A percentile compares a stretch with the other conserved stretches of the same genome.
Evolutionary conservation across 1,140 invertebrate genomes (phyloP).

Genomic region (Leptinotarsa texana): DNA sequence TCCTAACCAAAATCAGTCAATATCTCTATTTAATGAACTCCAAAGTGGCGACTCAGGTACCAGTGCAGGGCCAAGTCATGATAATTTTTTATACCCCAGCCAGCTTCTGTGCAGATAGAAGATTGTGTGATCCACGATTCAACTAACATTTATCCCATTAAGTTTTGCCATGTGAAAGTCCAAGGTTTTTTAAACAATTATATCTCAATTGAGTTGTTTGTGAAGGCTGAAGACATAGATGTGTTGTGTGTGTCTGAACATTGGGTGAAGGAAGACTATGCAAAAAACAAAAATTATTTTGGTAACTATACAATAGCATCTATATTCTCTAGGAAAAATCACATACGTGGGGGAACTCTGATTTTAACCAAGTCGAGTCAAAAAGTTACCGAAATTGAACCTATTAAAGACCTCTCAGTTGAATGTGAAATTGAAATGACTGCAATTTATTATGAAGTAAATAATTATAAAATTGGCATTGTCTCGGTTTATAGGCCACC

Average conservation of each 20-base stretch:
- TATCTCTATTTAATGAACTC: too few relatives aligned
- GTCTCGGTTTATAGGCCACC: neutral
- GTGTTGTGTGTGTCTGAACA: constrained; percentile 8
- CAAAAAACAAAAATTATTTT: neutral
- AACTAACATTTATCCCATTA: too few relatives aligned
- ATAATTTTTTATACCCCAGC: too few relatives aligned
- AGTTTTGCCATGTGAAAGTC: neutral
- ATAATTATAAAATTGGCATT: constrained; percentile 1
- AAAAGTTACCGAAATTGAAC: too few relatives aligned
- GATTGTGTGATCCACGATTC: too few relatives aligned
- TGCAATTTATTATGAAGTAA: neutral
- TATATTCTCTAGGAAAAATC: neutral
- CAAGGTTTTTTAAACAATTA: constrained; percentile 11
- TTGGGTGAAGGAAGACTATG: neutral
- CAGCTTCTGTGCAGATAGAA: too few relatives aligned
- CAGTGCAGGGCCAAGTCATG: too few relatives aligned
- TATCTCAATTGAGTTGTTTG: constrained; percentile 13
- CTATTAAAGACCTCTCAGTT: too few relatives aligned
- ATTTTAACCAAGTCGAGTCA: constrained; percentile 1
- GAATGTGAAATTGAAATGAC: too few relatives aligned
- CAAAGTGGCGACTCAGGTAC: too few relatives aligned
- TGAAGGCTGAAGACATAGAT: constrained; percentile 1
- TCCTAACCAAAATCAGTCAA: too few relatives aligned
- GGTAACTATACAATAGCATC: constrained; percentile 10
- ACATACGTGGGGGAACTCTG: neutral